phyloP scores from a whole-genome alignment of 2,888 invertebrate genomes.

The Drosophila demipolita region DNA sequence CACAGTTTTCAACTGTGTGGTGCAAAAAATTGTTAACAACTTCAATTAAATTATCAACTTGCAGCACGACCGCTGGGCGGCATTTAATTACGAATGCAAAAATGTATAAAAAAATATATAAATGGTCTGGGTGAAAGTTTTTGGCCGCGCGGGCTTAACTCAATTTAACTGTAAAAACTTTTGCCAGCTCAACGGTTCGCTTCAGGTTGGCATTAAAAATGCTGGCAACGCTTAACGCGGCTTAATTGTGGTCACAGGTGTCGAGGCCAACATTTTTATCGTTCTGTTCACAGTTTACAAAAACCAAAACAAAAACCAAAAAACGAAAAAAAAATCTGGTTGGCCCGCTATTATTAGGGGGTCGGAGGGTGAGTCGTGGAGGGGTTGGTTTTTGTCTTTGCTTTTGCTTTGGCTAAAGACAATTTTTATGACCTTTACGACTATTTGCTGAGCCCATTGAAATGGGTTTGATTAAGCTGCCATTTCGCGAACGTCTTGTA shows the following conservation, averaged over 20 bases:
- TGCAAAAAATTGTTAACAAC: constrained; percentile 73
- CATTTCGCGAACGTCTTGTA: constrained; percentile 58
- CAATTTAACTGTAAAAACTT: constrained; percentile 75
- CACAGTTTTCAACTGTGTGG: constrained; percentile 14
- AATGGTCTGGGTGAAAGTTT: constrained; percentile 56
- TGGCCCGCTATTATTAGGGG: constrained; percentile 28
- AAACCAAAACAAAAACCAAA: constrained; percentile 27
- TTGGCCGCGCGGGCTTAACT: constrained; percentile 64
- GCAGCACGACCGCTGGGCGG: constrained; percentile 58
- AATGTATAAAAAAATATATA: constrained; percentile 20
- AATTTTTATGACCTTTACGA: constrained; percentile 81
- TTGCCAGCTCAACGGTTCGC: constrained; percentile 31
- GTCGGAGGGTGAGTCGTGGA: constrained; percentile 1
- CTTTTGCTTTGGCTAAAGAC: constrained; percentile 64
- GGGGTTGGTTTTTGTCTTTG: constrained; percentile 25
- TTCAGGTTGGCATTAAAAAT: constrained; percentile 44
- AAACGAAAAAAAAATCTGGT: neutral
- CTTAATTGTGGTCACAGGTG: constrained; percentile 84
- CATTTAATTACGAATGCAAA: constrained; percentile 61
- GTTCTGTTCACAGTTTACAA: constrained; percentile 77
- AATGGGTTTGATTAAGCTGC: constrained; percentile 70
- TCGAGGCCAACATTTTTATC: constrained; percentile 81
- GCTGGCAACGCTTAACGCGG: constrained; percentile 74
- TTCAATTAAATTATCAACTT: constrained; percentile 82
- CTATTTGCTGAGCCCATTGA: constrained; percentile 78